A percentile compares a stretch with the other conserved stretches of the same genome.
Conservation (phyloP, 2,797 vertebrate genomes). For the Scarus forsteni region DNA sequence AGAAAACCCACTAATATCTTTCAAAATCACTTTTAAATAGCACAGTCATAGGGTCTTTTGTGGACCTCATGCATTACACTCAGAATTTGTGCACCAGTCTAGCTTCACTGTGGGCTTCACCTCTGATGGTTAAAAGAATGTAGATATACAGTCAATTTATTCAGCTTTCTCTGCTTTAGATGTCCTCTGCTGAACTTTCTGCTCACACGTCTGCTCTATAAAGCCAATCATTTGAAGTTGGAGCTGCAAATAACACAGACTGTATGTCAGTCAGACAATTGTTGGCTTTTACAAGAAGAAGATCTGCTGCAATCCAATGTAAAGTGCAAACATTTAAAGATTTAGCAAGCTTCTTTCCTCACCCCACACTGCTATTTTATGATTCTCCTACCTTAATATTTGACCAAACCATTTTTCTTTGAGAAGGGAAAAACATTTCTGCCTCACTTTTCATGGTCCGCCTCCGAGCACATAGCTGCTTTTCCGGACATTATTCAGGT, state of each 20-base stretch:
- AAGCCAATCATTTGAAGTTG: neutral
- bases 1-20: neutral
- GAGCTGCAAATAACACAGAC: neutral
- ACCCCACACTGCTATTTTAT: neutral
- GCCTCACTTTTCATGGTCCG: neutral
- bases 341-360: neutral
- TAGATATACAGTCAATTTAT: neutral
- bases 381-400: neutral
- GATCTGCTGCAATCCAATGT: neutral
- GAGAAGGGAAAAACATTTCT: neutral
- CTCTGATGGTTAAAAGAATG: neutral
- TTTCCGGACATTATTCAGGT: constrained; percentile 30
- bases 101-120: neutral
- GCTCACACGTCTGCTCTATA: neutral
- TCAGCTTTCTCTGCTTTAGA: neutral
- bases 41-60: neutral
- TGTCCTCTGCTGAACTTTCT: neutral
- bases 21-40: too few species aligned
- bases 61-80: neutral
- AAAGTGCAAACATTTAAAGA: neutral
- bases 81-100: neutral
- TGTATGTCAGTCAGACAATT: neutral
- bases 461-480: constrained; percentile 12
- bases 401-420: neutral
- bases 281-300: neutral